Evolutionary conservation across 2,797 vertebrate species (phyloP).

Genomic region (Microctenopoma stevenorrisi): DNA sequence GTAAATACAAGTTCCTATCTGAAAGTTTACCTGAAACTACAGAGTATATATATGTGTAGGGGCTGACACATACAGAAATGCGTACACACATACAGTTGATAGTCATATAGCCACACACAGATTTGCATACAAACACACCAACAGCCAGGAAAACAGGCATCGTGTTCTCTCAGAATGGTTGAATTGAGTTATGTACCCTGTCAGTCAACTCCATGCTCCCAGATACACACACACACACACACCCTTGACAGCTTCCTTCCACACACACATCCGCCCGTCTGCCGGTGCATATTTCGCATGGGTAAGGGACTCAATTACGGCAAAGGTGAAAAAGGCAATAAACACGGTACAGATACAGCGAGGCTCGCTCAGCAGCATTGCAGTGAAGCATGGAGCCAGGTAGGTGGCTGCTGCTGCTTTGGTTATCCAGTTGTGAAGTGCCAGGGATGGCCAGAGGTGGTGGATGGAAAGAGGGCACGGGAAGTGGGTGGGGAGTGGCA

Average conservation of each 20-base stretch:
- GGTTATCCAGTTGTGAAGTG: slow-evolving; percentile 75
- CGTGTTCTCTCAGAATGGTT: slow-evolving; percentile 61
- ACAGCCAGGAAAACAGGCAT: slow-evolving; percentile 45
- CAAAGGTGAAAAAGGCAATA: slow-evolving; percentile 80
- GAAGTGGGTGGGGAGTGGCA: background rate
- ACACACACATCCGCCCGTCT: slow-evolving; percentile 47
- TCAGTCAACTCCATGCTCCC: slow-evolving; percentile 67
- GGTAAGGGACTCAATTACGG: slow-evolving; percentile 78
- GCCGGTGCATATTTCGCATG: slow-evolving; percentile 73
- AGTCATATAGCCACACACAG: slow-evolving; percentile 29
- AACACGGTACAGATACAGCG: slow-evolving; percentile 74
- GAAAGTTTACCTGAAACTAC: slow-evolving; percentile 7
- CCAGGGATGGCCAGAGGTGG: slow-evolving; percentile 53
- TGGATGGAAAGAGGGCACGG: slow-evolving; percentile 29
- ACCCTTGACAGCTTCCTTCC: slow-evolving; percentile 42
- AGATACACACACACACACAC: slow-evolving; percentile 20
- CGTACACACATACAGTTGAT: slow-evolving; percentile 17
- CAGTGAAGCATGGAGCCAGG: slow-evolving; percentile 77
- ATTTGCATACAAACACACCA: slow-evolving; percentile 18
- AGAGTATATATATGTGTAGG: background rate
- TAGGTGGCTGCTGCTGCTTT: slow-evolving; percentile 56
- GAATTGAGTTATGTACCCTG: slow-evolving; percentile 78
- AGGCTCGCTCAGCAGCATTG: slow-evolving; percentile 61
- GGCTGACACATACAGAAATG: background rate
- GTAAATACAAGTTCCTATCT: background rate